Conservation (phyloP, 2,888 invertebrate genomes). For the Sepiola atlantica region DNA sequence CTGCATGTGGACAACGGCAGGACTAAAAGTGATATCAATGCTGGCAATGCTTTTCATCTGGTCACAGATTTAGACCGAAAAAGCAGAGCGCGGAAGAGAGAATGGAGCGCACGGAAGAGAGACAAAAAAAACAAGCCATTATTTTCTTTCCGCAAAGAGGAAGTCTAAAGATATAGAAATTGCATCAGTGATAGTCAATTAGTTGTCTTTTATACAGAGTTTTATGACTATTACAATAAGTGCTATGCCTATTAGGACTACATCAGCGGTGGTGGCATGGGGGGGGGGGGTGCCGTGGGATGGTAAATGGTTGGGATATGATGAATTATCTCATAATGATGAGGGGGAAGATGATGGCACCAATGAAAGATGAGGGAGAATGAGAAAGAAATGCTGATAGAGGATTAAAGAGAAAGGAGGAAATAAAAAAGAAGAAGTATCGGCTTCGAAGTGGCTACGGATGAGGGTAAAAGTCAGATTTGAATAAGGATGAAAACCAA, state of each 20-base stretch:
- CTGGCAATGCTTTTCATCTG: background rate
- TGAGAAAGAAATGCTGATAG: background rate
- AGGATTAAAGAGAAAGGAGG: background rate
- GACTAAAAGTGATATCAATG: background rate
- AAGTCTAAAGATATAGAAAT: conserved; percentile 4
- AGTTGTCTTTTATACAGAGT: background rate
- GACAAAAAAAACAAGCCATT: background rate
- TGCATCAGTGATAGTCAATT: background rate
- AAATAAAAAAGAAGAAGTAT: no score
- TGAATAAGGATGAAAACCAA: no score
- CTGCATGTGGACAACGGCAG: background rate
- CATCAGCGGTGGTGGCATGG: background rate
- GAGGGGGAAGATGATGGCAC: background rate
- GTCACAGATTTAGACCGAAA: background rate
- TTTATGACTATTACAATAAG: conserved; percentile 15
- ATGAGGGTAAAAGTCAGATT: no score
- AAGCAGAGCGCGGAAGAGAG: background rate
- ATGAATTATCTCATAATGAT: background rate
- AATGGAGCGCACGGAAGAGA: background rate
- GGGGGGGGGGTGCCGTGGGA: background rate
- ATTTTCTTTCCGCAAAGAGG: background rate
- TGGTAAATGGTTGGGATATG: background rate
- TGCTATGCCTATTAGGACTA: background rate
- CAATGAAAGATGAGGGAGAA: background rate
- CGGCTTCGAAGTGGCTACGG: no score